Percentiles rank a stretch among this genome's conserved stretches.
phyloP scores from a whole-genome alignment of 2,888 invertebrate genomes.

The Pyrochroa serraticornis region DNA sequence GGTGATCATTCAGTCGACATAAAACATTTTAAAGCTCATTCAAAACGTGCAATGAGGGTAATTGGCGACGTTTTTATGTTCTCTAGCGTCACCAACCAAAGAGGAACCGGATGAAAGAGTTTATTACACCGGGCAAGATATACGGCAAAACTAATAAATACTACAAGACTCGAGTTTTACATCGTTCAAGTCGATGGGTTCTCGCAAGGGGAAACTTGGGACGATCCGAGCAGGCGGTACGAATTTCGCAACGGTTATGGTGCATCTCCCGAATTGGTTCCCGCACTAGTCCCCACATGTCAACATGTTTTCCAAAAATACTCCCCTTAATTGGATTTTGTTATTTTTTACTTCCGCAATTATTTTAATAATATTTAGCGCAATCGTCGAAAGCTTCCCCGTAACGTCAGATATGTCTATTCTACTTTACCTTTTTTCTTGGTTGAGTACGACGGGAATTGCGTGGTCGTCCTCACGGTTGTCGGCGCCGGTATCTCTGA shows the following conservation, averaged over 20 bases:
- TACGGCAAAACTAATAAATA: constrained; percentile 31
- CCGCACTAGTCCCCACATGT: background rate
- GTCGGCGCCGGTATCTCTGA: constrained; percentile 87
- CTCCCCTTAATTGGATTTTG: background rate
- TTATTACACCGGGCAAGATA: constrained; percentile 24
- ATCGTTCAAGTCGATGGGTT: background rate
- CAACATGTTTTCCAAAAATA: background rate
- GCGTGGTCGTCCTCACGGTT: constrained; percentile 70
- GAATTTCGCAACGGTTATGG: background rate
- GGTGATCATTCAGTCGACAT: constrained; percentile 33
- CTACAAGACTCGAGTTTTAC: constrained; percentile 17
- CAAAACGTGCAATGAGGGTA: constrained; percentile 38
- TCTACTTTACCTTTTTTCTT: constrained; percentile 68
- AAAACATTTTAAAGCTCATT: constrained; percentile 39
- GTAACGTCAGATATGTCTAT: constrained; percentile 25
- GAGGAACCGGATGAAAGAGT: constrained; percentile 27
- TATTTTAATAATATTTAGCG: background rate
- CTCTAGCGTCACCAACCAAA: constrained; percentile 26
- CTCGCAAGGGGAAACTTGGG: too few species aligned
- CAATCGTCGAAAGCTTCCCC: too few species aligned
- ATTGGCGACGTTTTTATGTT: constrained; percentile 40
- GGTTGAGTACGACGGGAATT: constrained; percentile 64
- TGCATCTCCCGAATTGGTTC: constrained; percentile 8
- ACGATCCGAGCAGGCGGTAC: background rate
- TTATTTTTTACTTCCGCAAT: background rate